Base-by-base conservation (phyloP, 2,113 vertebrate genomes). In the Mugil cephalus region DNA sequence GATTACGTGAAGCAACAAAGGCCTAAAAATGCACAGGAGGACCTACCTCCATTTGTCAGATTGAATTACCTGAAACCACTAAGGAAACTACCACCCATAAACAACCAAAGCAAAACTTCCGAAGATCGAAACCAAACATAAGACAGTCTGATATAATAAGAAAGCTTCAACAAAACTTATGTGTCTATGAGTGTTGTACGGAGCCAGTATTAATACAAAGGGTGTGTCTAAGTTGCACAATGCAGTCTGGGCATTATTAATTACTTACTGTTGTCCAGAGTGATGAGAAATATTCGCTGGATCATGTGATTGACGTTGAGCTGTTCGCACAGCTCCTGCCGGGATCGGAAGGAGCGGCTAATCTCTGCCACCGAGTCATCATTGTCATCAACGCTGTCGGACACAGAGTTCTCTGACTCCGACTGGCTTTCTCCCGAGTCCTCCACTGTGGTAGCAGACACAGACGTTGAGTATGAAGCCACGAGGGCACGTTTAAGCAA, bases 281-380 rank as follows among this genome's bases (percentile, higher is more conserved):
- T 99, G 88, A 99, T 97, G 60, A 99, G 97, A 79, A 97, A 99
- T 88, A 99, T 97, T 75, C 97, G 94, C 88, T 99, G 98, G 87
- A 99, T 98, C 97, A 99, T 99, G 95, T 99, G 98, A 92, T 99
- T 99, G 94, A 98, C 96, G 86, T 99, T 99, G 90, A 99, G 97
- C 89, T 99, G 98, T 77, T 99, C 96, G 39, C 97, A 99, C 52
- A 99, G 95, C 89, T 99, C 97, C 80, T 98, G 96, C 43, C 96
- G 95, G 6, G 97, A 98, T 43, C 96, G 96, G 91, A 99, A 99
- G 0, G 97, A 98, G 63, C 96, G 96, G 89, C 96, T 98, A 84
- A 97, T 96, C 93, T 98, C 97, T 0, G 96, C 96, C 93, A 98
- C 94, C 0, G 98, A 99, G 79, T 98, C 97, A 56, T 99, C 98